Evolutionary conservation across 2,888 invertebrate species (phyloP).

Genomic region (Octonoba sinensis): DNA sequence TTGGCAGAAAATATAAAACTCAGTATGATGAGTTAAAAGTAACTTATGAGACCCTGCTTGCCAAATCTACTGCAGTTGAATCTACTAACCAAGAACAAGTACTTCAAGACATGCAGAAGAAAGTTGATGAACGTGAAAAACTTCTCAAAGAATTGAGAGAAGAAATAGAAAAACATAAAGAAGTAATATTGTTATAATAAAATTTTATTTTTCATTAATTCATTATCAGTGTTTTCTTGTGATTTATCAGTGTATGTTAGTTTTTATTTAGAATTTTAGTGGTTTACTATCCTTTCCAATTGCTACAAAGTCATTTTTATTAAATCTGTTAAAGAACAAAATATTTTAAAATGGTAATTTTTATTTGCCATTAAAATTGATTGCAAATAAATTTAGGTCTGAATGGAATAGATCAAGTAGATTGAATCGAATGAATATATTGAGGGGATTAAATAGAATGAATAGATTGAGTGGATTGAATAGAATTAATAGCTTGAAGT

Average conservation of each 20-base stretch:
- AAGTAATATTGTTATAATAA: slow-evolving; percentile 40
- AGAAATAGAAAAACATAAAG: slow-evolving; percentile 61
- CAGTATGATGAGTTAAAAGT: slow-evolving; percentile 79
- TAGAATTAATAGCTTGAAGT: too few relatives aligned
- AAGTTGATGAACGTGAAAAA: slow-evolving; percentile 68
- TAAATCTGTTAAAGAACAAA: too few relatives aligned
- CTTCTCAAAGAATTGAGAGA: slow-evolving; percentile 52
- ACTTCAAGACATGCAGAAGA: slow-evolving; percentile 49
- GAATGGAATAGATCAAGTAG: too few relatives aligned
- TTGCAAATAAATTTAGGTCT: too few relatives aligned
- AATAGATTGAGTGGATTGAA: too few relatives aligned
- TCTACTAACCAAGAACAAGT: slow-evolving; percentile 38
- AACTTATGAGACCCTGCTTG: slow-evolving; percentile 64
- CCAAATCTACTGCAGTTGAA: slow-evolving; percentile 46
- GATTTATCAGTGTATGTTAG: neutral
- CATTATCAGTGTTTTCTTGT: neutral
- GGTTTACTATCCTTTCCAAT: neutral
- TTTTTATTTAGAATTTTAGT: neutral
- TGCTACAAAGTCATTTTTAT: neutral
- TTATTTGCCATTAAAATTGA: too few relatives aligned
- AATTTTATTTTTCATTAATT: neutral
- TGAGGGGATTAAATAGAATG: too few relatives aligned
- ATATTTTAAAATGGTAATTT: too few relatives aligned
- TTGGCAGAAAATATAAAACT: slow-evolving; percentile 92
- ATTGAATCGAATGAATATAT: too few relatives aligned